Conservation (phyloP, 2,888 invertebrate species). For the Pecten maximus region DNA sequence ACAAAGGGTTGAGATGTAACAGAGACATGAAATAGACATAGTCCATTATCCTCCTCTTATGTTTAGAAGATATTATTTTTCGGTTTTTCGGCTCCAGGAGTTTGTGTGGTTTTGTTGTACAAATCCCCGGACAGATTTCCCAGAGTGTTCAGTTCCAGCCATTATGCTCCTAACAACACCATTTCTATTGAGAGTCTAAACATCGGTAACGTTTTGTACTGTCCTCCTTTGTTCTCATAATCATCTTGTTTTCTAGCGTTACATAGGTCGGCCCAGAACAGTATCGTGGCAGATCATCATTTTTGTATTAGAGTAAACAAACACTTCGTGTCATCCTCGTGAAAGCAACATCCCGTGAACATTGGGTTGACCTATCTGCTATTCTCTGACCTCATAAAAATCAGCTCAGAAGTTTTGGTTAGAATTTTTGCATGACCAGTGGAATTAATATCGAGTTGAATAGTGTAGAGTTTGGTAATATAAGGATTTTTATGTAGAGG, state of each 20-base stretch:
- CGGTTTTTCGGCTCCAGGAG: constrained; percentile 17
- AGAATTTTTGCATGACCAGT: constrained; percentile 10
- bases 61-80: neutral
- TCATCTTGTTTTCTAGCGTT: constrained; percentile 23
- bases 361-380: constrained; percentile 22
- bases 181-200: neutral
- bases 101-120: neutral
- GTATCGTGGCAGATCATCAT: constrained; percentile 27
- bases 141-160: neutral
- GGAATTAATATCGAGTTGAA: constrained; percentile 25
- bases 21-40: neutral
- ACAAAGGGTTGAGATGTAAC: neutral
- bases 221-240: neutral
- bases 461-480: constrained; percentile 30
- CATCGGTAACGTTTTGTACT: constrained; percentile 15
- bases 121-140: neutral
- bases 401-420: neutral
- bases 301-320: neutral
- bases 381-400: constrained; percentile 31
- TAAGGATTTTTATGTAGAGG: constrained; percentile 26
- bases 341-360: constrained; percentile 23
- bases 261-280: constrained; percentile 12
- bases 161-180: neutral
- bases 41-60: neutral
- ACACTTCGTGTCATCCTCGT: constrained; percentile 33